Evolutionary conservation across 92 coral and sea anemone species (phyloP).

Genomic region (Paramuricea clavata): DNA sequence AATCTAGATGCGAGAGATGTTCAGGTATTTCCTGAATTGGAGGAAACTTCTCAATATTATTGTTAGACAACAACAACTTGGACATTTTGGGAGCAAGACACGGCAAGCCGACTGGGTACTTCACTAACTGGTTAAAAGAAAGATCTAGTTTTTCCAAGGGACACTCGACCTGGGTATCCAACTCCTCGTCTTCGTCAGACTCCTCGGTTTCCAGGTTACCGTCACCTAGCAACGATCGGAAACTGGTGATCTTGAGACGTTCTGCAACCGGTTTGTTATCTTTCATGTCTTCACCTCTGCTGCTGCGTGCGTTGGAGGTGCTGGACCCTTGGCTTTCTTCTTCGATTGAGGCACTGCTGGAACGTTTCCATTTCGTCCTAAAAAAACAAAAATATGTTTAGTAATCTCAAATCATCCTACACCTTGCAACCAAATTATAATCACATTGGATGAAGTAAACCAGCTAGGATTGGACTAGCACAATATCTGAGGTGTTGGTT

Average conservation of each 20-base stretch:
- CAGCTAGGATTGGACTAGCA: no score
- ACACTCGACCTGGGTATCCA: slow-evolving; percentile 75
- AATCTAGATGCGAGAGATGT: slow-evolving; percentile 86
- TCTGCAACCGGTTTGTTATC: slow-evolving; percentile 57
- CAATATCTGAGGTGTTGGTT: no score
- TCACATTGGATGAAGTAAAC: no score
- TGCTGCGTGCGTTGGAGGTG: slow-evolving; percentile 25
- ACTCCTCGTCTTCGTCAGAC: slow-evolving; percentile 95
- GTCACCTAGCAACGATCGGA: slow-evolving; percentile 86
- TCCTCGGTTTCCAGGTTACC: slow-evolving; percentile 88
- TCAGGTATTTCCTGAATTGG: slow-evolving; percentile 87
- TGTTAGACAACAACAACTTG: slow-evolving; percentile 85
- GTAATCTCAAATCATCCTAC: not conserved
- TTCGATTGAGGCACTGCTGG: not conserved
- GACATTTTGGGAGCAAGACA: slow-evolving; percentile 89
- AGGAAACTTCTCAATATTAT: slow-evolving; percentile 74
- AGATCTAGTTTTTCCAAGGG: slow-evolving; percentile 88
- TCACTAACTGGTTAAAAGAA: slow-evolving; percentile 74
- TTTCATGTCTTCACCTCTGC: slow-evolving; percentile 26
- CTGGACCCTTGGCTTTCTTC: slow-evolving; percentile 28
- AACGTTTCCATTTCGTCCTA: slow-evolving; percentile 20
- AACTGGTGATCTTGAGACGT: slow-evolving; percentile 84
- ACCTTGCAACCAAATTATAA: no score
- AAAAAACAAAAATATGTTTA: not conserved
- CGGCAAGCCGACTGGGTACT: slow-evolving; percentile 82